phyloP scores from a whole-genome alignment of 2,113 vertebrate genomes.

The Neolamprologus kungweensis region DNA sequence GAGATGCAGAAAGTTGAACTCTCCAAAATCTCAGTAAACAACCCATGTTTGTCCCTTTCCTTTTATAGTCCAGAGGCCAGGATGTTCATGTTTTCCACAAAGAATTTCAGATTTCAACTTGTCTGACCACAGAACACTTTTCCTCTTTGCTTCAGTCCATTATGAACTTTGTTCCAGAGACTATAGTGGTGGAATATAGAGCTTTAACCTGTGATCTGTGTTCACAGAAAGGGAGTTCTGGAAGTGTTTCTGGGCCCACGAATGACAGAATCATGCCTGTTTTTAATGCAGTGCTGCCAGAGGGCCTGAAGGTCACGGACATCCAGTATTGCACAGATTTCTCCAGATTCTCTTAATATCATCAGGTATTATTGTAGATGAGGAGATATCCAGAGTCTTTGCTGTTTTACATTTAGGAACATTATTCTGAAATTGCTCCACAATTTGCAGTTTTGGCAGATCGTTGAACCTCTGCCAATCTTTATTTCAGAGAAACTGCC shows the following conservation, averaged over 20 bases:
- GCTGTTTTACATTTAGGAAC: background rate
- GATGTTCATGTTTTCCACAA: background rate
- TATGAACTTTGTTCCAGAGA: background rate
- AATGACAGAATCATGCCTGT: background rate
- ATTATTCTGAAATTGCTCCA: background rate
- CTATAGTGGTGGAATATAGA: background rate
- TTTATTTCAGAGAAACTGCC: background rate
- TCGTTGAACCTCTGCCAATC: fast-evolving
- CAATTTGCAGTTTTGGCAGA: background rate
- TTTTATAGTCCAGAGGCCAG: background rate
- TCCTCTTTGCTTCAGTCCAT: background rate
- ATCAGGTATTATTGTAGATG: background rate
- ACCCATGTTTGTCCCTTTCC: fast-evolving
- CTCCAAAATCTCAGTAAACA: background rate
- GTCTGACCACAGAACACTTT: background rate
- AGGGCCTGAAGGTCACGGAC: background rate
- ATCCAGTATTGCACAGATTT: background rate
- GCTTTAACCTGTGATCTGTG: background rate
- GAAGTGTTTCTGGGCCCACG: background rate
- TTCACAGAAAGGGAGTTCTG: background rate
- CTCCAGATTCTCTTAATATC: background rate
- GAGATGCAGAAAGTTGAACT: background rate
- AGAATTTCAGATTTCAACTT: background rate
- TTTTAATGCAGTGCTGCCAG: background rate
- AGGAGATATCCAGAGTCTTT: background rate